Base-by-base conservation (phyloP, 2,888 invertebrate species). In the Brachycybe producta region DNA sequence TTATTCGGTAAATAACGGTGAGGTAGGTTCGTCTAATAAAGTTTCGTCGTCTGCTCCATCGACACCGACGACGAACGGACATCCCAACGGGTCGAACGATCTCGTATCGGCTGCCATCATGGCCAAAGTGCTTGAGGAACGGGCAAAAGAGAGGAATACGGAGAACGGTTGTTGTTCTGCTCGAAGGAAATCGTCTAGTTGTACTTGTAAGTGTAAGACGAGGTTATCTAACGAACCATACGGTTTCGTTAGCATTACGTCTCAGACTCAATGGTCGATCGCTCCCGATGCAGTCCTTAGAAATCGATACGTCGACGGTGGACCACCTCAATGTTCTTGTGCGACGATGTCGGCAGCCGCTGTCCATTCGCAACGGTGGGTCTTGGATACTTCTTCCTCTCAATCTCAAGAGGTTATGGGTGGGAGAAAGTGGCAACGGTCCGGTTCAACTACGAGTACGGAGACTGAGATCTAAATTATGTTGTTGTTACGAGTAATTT, bases 71-170 rank as follows among this genome's bases (percentile, higher is more conserved):
- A 53, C 42, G 43, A 54, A 38, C 41, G 45, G 32, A 26, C 45
- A 15, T 32, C 46, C 19, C 40, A 32, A 26, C 32, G 44, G 39
- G 30, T 48, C 49, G 13, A 75, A 49, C 50, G 82, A 82, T 61
- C 76, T 81, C 59, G 81, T 83, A 13, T 88, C 88, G 3, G 87
- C 88, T 23, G 83, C 87, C 8, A 80, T 87, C 46, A 84, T 90
- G 83, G 87, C 88, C 2, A 88, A 88, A 72, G 84, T 88, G 54
- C 72, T 91, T 27, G 85, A 90, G 67, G 87, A 88, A 61, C 75
- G 84, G 53, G 58, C 60, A 30, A 57, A 57, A 40, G 86, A 87
- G 59, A 79, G 44, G 13, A 49, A 23, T 26, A 15, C 23, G 11
- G 27, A 42, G 15, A 50, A 36, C 11, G 55, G 55, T 17, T 38